Conservation (phyloP, 2,888 invertebrate species). For the Hymenopus coronatus region DNA sequence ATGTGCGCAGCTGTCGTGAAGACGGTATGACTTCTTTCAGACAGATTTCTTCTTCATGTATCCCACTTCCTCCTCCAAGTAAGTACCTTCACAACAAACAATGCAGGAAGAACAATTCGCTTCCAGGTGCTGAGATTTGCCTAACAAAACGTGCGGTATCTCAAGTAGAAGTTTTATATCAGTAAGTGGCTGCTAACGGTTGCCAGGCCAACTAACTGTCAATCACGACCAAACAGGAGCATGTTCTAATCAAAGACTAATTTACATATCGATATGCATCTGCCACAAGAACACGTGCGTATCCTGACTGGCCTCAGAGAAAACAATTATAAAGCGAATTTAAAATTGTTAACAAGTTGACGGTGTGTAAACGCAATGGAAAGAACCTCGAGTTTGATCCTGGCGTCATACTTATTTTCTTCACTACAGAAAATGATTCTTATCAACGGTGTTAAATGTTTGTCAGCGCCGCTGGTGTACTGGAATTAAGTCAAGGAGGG, state of each 20-base stretch:
- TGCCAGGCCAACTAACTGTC: not conserved
- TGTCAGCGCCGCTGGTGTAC: too few relatives aligned
- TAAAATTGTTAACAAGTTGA: not conserved
- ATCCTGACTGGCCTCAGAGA: not conserved
- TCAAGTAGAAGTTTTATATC: not conserved
- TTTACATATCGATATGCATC: conserved; percentile 19
- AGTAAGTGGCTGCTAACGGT: not conserved
- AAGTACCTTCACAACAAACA: not conserved
- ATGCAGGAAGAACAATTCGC: not conserved
- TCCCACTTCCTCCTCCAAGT: not conserved
- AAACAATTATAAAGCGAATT: not conserved
- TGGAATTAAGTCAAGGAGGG: too few relatives aligned
- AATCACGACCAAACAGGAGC: not conserved
- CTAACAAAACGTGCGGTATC: not conserved
- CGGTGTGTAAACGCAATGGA: not conserved
- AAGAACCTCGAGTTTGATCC: too few relatives aligned
- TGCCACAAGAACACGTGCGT: not conserved
- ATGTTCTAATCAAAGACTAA: conserved; percentile 1
- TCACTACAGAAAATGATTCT: too few relatives aligned
- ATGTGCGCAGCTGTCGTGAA: not conserved
- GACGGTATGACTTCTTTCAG: not conserved
- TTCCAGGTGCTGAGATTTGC: conserved; percentile 7
- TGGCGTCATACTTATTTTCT: too few relatives aligned
- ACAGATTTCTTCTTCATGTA: not conserved
- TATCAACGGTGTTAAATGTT: too few relatives aligned